Evolutionary conservation across 2,797 vertebrate genomes (phyloP), one percentile per base, ranked within the genome.

Genomic region (Pyrocephalus nanus): DNA sequence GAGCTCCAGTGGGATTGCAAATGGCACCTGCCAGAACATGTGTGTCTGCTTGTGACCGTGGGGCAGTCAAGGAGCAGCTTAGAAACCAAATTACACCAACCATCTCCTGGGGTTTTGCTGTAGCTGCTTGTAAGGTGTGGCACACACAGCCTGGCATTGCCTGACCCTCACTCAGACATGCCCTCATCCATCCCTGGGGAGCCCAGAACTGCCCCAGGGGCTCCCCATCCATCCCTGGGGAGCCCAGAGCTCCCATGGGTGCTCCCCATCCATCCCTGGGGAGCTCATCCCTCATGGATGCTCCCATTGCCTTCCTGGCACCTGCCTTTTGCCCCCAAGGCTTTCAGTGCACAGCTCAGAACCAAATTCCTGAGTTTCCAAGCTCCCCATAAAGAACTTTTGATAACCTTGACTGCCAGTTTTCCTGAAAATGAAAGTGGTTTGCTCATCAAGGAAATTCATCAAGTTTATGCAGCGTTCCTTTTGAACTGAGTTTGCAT

Each of bases 401-500:
- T 70, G 32, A 62, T 61, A 92, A 83, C 66, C 16, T 51, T 70
- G 50, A 10, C 61, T 84, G 90, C 70, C 75, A 81, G 40, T 62
- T 93, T 86, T 80, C 76, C 77, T 84, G n/a, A 85, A 81, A 84
- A 75, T 42, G 47, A 5, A 64, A 80, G 69, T 13, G 40, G 61
- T 82, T 90, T 90, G 65, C 85, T 95, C 69, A 96, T 96, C 87
- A 96, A 92, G 90, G 58, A 91, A 94, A 95, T 94, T 96, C 89
- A 94, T 89, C 75, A 15, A 76, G 61, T 92, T 95, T 86, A 89
- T 45, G 47, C 29, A 77, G 78, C 5, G 9, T 51, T 94, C 70
- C 66, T 86, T 95, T 93, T 7, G 43, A 90, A 93, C 62, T 27
- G 82, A 74, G 51, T 75, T 92, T 90, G 90, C 82, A 88, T 72